Evolutionary conservation across 2,888 invertebrate genomes (phyloP), one percentile per base, ranked within the genome.

Genomic region (Chirona hameri): DNA sequence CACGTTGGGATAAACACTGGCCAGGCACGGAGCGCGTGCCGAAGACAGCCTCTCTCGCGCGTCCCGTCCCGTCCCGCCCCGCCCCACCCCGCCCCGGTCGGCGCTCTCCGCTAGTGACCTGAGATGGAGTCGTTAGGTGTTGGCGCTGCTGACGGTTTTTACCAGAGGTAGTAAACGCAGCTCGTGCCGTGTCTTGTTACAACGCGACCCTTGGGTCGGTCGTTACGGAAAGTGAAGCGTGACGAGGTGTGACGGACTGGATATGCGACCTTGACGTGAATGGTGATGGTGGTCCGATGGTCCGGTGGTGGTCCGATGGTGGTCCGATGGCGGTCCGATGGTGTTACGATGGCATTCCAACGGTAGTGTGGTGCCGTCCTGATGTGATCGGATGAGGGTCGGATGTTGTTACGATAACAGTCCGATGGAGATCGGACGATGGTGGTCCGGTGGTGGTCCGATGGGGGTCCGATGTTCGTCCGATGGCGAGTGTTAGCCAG

Each of bases 241-340:
- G 7, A 60, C 65, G 65, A 27, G 65, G 10, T 12, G 60, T 21
- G n/a, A 10, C n/a, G 52, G 52, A 52, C 52, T 12, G 12, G 18
- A 52, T 18, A 52, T 18, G 52, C 15, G 18, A 52, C 52, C 52
- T 12, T 52, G 12, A 52, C 52, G 52, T 15, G 18, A 12, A 18
- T 52, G 52, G 18, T 52, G 52, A 52, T 52, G 18, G 52, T 18
- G 52, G 15, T 52, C 52, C 18, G 52, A 12, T 52, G 52, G 15
- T 52, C 10, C 18, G 52, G 18, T 52, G 5, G 52, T 52, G 52
- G 52, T 52, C 52, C 18, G 12, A 12, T 52, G 52, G 52, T 52
- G 52, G 52, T 52, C 52, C 52, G 12, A 12, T 52, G 52, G 52
- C 10, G 52, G 52, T 82, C 24, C 69, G 76, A 55, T 83, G 82